Percentiles rank a stretch among this genome's conserved stretches.
These are phyloP conservation scores for Gryon sp. DNA, from an alignment of 1,140 invertebrate genomes.

Conservation along the genomic window DNA sequence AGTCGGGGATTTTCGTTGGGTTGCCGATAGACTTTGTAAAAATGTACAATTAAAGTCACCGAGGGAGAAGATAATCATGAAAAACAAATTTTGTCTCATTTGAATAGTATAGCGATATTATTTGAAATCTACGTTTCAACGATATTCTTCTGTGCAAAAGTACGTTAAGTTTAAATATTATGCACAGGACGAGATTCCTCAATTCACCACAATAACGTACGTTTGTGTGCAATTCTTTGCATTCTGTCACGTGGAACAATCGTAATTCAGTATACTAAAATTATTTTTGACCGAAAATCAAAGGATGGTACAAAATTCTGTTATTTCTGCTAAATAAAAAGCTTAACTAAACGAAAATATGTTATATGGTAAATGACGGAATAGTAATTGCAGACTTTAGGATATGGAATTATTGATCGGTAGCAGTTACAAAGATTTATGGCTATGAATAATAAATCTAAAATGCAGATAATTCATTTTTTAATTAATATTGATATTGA, in stretches of 20 bases:
- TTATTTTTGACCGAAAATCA: slow-evolving; percentile 61
- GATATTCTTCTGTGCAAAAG: slow-evolving; percentile 11
- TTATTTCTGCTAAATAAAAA: slow-evolving; percentile 43
- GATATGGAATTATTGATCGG: slow-evolving; percentile 75
- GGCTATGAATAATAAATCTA: slow-evolving; percentile 71
- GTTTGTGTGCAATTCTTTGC: slow-evolving; percentile 43
- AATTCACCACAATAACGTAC: slow-evolving; percentile 51
- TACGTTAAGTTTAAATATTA: slow-evolving; percentile 32
- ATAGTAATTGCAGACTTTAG: slow-evolving; percentile 61
- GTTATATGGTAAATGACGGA: slow-evolving; percentile 64
- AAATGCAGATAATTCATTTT: slow-evolving; percentile 70
- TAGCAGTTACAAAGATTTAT: slow-evolving; percentile 70
- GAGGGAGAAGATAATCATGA: slow-evolving; percentile 15
- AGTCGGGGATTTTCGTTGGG: not conserved
- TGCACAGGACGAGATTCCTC: slow-evolving; percentile 23
- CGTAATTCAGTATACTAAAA: slow-evolving; percentile 63
- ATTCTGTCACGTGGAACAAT: slow-evolving; percentile 63
- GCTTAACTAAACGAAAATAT: slow-evolving; percentile 44
- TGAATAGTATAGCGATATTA: slow-evolving; percentile 5
- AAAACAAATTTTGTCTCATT: slow-evolving; percentile 19
- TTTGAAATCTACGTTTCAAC: slow-evolving; percentile 22
- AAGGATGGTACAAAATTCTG: slow-evolving; percentile 34
- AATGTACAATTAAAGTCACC: slow-evolving; percentile 24
- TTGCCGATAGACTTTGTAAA: slow-evolving; percentile 12
- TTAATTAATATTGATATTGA: too few species aligned